Evolutionary conservation across 2,797 vertebrate species (phyloP), one percentile per base, ranked within the genome.

Genomic region (Saxicola maurus): DNA sequence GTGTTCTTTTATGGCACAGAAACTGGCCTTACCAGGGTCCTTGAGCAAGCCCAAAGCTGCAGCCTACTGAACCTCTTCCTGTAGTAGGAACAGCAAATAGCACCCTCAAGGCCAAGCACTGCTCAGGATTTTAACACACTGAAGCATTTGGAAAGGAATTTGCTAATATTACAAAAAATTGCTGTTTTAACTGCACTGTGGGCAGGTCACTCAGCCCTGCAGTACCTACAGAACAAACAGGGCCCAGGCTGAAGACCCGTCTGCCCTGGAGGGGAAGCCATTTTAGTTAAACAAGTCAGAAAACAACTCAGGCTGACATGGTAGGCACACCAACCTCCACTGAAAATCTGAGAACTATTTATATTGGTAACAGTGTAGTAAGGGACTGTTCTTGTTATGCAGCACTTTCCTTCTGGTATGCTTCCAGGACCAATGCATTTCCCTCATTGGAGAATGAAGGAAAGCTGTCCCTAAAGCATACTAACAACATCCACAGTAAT

Each of bases 401-500:
- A 94, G 91, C 82, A 88, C 87, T 91, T 83, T 77, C 91, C 78
- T 57, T 61, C 82, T 87, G 92, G 71, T 91, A 53, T 19, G 53
- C 48, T 92, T 91, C 92, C 95, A 94, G 83, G 46, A 88, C 57
- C 65, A 57, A 57, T 61, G 68, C 68, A 48, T 55, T 87, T 65
- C 67, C 62, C 84, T 67, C 37, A 75, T 0, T 91, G 92, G 67
- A 86, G 71, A 67, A 86, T 10, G 82, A 90, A 92, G 75, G 78
- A 86, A 87, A 94, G 57, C 77, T 77, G 82, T 92, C 89, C 87
- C 94, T 84, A 84, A 93, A 94, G 89, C 82, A 71, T 42, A 77
- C 82, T 89, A 93, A 76, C 64, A 83, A 82, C 51, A 67, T 71
- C 72, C 89, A 83, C 5, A 1, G 71, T 74, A 91, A 93, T 88